These are phyloP conservation scores for Melanerpes formicivorus DNA, from an alignment of 2,113 vertebrate genomes.

Conservation along the genomic window DNA sequence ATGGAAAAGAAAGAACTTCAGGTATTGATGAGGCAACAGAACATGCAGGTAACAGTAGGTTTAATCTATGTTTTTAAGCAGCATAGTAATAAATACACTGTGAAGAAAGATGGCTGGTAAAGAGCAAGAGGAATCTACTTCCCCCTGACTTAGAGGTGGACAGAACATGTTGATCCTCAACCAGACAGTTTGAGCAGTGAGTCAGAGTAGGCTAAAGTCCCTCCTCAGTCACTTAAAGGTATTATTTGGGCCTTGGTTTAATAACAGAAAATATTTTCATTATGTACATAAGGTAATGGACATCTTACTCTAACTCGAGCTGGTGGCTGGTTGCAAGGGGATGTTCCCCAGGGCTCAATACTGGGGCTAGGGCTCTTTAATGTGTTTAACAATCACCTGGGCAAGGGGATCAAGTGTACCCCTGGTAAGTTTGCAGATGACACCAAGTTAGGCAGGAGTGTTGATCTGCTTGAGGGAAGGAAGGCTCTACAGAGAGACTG, in stretches of 20 bases:
- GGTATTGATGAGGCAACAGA: not conserved
- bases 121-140: not conserved
- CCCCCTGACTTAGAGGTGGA: not conserved
- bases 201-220: not conserved
- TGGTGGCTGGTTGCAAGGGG: not conserved
- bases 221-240: not conserved
- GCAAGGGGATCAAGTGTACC: accelerated
- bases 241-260: not conserved
- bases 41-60: not conserved
- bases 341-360: not conserved
- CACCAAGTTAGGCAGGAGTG: not conserved
- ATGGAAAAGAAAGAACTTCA: not conserved
- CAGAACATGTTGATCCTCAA: not conserved
- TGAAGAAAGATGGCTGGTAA: not conserved
- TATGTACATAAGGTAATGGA: not conserved
- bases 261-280: not conserved
- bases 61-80: not conserved
- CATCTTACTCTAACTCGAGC: not conserved
- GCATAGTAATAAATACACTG: not conserved
- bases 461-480: not conserved
- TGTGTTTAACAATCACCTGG: not conserved
- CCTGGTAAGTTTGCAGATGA: not conserved
- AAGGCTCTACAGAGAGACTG: not conserved
- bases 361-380: not conserved
- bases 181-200: not conserved